Percentiles rank a stretch among this genome's conserved stretches.
Conservation (phyloP, 1,140 invertebrate genomes). For the Platorchestia sp. region DNA sequence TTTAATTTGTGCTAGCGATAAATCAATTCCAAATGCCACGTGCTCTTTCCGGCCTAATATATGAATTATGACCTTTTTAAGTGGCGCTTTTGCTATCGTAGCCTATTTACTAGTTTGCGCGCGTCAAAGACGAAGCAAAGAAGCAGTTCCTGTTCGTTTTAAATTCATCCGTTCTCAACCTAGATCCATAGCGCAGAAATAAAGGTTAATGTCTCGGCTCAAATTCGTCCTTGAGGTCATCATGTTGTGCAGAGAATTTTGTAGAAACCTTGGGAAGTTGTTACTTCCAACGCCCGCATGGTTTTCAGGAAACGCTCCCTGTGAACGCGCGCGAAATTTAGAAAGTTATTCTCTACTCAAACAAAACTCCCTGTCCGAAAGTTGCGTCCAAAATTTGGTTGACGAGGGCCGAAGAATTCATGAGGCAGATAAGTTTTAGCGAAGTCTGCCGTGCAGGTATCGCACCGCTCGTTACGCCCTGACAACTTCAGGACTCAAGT, state of each 20-base stretch:
- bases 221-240: background rate
- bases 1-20: background rate
- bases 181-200: background rate
- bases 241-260: background rate
- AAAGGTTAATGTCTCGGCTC: background rate
- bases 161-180: background rate
- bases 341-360: background rate
- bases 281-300: background rate
- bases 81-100: background rate
- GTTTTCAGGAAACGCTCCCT: background rate
- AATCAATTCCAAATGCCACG: background rate
- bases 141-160: background rate
- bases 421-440: constrained; percentile 7
- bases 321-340: background rate
- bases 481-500: constrained; percentile 35
- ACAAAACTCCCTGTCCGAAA: background rate
- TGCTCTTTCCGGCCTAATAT: background rate
- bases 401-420: background rate
- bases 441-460: constrained; percentile 8
- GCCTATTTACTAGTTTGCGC: background rate
- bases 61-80: background rate
- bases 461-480: constrained; percentile 5
- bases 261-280: background rate
- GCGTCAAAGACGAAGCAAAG: background rate
- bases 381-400: background rate